Conservation (phyloP, 2,113 vertebrate species). For the Myrmecobius fasciatus region DNA sequence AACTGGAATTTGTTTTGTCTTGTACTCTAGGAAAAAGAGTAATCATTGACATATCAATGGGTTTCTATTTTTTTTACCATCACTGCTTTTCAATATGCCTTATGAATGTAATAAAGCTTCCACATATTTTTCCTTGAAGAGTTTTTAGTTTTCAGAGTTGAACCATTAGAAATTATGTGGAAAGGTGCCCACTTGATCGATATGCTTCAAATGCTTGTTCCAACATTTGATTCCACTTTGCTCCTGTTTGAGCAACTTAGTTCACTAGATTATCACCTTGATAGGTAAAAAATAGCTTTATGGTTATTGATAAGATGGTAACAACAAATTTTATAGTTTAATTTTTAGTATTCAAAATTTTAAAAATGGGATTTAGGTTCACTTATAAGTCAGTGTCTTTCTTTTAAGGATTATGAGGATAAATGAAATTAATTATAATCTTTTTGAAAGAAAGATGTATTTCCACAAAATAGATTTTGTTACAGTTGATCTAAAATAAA, state of each 20-base stretch:
- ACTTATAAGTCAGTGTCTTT: not conserved
- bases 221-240: not conserved
- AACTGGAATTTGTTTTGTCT: not conserved
- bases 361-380: not conserved
- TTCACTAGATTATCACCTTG: not conserved
- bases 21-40: not conserved
- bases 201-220: not conserved
- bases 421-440: not conserved
- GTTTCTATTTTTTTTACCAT: not conserved
- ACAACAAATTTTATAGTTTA: not conserved
- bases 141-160: not conserved
- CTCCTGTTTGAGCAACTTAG: not conserved
- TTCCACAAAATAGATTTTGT: not conserved
- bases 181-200: not conserved
- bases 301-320: not conserved
- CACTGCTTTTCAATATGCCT: not conserved
- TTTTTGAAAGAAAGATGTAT: slow-evolving; percentile 12
- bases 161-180: not conserved
- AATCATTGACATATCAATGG: not conserved
- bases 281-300: accelerated
- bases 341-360: not conserved
- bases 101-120: not conserved
- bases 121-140: not conserved
- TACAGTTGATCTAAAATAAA: slow-evolving; percentile 27
- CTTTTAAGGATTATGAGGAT: not conserved